Conservation (phyloP, 2,888 invertebrate species). For the Lithophane socia region DNA sequence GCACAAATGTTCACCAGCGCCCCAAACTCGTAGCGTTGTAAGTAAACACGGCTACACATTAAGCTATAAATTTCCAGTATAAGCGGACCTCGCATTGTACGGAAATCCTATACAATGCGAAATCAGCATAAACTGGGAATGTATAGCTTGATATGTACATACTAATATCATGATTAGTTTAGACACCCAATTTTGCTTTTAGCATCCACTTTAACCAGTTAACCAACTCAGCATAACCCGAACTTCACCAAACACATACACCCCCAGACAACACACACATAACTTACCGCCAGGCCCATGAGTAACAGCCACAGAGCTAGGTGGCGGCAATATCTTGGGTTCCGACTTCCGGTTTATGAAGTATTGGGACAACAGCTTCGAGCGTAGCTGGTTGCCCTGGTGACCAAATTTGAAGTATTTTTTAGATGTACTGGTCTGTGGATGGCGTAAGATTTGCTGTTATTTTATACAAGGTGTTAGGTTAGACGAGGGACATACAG, state of each 20-base stretch:
- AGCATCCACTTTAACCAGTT: background rate
- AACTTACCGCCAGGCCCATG: conserved; percentile 95
- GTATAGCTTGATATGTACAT: too few species aligned
- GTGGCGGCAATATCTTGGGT: conserved; percentile 81
- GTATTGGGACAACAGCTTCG: conserved; percentile 87
- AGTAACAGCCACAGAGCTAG: conserved; percentile 89
- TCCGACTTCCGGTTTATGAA: conserved; percentile 87
- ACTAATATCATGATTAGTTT: background rate
- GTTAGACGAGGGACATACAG: background rate
- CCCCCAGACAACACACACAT: background rate
- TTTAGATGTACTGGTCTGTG: conserved; percentile 44
- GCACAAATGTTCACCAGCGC: too few species aligned
- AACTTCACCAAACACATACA: background rate
- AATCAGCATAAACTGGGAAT: too few species aligned
- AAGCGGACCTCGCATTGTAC: too few species aligned
- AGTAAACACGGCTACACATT: background rate
- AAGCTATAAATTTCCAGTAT: too few species aligned
- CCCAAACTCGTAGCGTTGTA: background rate
- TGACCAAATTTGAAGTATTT: conserved; percentile 46
- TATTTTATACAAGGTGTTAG: background rate
- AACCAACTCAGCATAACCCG: conserved; percentile 20
- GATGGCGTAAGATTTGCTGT: conserved; percentile 25
- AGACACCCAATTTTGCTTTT: background rate
- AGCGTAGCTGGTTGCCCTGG: conserved; percentile 88
- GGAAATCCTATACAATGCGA: too few species aligned